phyloP scores from a whole-genome alignment of 2,888 invertebrate genomes.

The Clistopyga incitator region DNA sequence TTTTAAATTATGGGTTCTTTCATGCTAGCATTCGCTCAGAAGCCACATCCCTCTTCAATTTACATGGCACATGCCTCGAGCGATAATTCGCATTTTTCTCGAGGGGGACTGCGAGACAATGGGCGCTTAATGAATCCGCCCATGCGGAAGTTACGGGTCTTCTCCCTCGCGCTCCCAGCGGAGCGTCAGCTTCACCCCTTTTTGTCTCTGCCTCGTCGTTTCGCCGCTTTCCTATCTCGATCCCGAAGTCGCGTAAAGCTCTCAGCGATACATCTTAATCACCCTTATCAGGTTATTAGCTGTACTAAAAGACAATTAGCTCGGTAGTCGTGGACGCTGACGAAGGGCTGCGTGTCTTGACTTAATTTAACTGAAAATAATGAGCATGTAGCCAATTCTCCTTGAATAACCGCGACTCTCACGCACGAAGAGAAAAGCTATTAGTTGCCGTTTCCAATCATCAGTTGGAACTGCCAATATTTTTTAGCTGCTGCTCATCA shows the following conservation, averaged over 20 bases:
- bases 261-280: conserved; percentile 46
- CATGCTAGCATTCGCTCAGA: neutral
- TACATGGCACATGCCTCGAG: neutral
- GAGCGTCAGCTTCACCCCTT: conserved; percentile 4
- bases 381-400: neutral
- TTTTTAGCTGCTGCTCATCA: neutral
- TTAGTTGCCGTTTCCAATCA: neutral
- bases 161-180: neutral
- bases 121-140: conserved; percentile 7
- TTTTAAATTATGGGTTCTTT: neutral
- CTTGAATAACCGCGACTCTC: neutral
- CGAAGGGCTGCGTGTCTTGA: conserved; percentile 33
- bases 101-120: neutral
- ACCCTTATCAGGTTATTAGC: conserved; percentile 50
- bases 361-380: conserved; percentile 37
- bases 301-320: conserved; percentile 55
- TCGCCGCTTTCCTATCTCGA: conserved; percentile 11
- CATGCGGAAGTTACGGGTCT: neutral
- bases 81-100: conserved; percentile 14
- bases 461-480: neutral
- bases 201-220: conserved; percentile 12
- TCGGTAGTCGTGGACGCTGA: conserved; percentile 10
- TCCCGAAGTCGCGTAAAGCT: conserved; percentile 24
- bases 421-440: neutral
- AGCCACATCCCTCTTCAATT: neutral